phyloP scores from a whole-genome alignment of 1,140 invertebrate species.

The Drosophila seguyi region DNA sequence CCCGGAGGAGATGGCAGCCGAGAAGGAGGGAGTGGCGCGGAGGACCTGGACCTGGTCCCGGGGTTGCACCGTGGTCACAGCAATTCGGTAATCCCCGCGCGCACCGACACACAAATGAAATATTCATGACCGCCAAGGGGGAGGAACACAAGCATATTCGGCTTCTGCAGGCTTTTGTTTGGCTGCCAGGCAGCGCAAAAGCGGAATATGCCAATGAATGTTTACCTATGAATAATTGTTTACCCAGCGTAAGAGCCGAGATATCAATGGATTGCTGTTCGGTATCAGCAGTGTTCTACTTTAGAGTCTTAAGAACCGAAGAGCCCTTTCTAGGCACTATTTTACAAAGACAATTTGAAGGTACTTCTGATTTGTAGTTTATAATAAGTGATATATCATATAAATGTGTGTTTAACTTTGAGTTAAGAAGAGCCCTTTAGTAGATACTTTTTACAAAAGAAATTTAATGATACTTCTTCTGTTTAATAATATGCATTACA shows the following conservation, averaged over 20 bases:
- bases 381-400: no score
- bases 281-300: constrained; percentile 20
- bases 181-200: constrained; percentile 7
- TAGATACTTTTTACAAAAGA: no score
- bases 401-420: no score
- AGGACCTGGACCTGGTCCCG: constrained; percentile 16
- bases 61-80: constrained; percentile 55
- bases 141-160: constrained; percentile 23
- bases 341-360: neutral
- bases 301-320: neutral
- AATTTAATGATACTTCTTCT: no score
- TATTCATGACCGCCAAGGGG: constrained; percentile 45
- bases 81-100: constrained; percentile 30
- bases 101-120: constrained; percentile 42
- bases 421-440: no score
- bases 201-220: constrained; percentile 41
- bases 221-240: constrained; percentile 53
- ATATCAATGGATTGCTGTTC: constrained; percentile 47
- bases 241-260: constrained; percentile 27
- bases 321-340: neutral
- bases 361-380: neutral
- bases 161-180: constrained; percentile 28
- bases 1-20: constrained; percentile 33
- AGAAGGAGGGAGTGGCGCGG: constrained; percentile 10
- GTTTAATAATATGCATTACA: neutral